Evolutionary conservation across 2,113 vertebrate genomes (phyloP).

Genomic region (Hippoglossus stenolepis): DNA sequence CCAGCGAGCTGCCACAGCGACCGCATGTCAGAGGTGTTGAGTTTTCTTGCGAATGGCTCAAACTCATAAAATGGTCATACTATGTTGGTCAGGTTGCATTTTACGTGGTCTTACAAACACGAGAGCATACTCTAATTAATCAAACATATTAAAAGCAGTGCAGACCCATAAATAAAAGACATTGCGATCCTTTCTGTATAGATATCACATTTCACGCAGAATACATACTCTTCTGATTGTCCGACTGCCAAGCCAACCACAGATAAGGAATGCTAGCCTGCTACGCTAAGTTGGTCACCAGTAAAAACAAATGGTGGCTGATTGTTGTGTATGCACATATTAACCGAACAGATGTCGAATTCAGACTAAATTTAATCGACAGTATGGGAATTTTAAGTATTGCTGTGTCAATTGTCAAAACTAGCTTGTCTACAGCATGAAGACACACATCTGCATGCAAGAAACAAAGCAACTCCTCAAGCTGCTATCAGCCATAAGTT

Average conservation of each 20-base stretch:
- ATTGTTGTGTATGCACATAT: background rate
- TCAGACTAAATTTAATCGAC: background rate
- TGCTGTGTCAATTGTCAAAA: too few species aligned
- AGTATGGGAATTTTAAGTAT: too few species aligned
- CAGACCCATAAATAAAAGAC: background rate
- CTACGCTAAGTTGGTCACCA: background rate
- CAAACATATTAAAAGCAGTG: background rate
- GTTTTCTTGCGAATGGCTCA: slow-evolving; percentile 30
- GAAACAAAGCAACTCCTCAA: too few species aligned
- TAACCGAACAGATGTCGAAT: too few species aligned
- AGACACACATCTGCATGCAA: too few species aligned
- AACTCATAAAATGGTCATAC: slow-evolving; percentile 21
- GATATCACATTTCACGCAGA: too few species aligned
- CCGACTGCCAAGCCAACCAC: background rate
- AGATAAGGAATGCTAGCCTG: background rate
- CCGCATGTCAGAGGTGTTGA: slow-evolving; percentile 38
- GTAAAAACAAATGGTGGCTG: background rate
- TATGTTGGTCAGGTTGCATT: slow-evolving; percentile 13
- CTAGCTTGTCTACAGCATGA: too few species aligned
- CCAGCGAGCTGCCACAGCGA: slow-evolving; percentile 12
- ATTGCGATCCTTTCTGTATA: too few species aligned
- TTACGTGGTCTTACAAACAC: slow-evolving; percentile 9
- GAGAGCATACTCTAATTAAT: slow-evolving; percentile 11
- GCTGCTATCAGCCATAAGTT: too few species aligned
- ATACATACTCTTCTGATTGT: background rate